A percentile compares a stretch with the other conserved stretches of the same genome.
Evolutionary conservation across 2,888 invertebrate species (phyloP).

Genomic region (Caenorhabditis becei): DNA sequence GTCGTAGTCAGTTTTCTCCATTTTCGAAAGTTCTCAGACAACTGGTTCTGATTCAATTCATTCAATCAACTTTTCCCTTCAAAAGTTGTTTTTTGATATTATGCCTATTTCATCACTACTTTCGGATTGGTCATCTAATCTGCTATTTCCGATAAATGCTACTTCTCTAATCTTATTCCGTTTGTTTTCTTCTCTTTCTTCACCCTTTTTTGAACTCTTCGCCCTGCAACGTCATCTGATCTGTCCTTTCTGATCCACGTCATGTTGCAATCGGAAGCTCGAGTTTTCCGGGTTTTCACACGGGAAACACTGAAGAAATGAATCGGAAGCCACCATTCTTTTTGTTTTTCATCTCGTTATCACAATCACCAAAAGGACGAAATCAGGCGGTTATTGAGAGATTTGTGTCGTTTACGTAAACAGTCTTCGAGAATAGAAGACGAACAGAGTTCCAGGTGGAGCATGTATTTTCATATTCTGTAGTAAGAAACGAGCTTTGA

Average conservation of each 20-base stretch:
- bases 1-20: no score
- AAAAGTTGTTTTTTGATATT: no score
- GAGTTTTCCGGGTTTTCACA: no score
- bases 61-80: not conserved
- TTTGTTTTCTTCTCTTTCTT: not conserved
- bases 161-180: not conserved
- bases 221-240: not conserved
- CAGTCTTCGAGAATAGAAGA: not conserved
- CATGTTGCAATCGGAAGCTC: not conserved
- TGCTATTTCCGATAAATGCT: not conserved
- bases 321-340: not conserved
- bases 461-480: no score
- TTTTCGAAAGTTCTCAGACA: no score
- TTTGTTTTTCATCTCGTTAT: no score
- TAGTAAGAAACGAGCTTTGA: no score
- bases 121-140: not conserved
- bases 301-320: no score
- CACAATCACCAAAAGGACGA: not conserved
- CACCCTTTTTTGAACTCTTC: not conserved
- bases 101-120: not conserved
- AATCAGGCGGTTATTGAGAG: not conserved
- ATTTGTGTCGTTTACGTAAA: not conserved
- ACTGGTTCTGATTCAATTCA: no score
- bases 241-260: no score
- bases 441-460: no score